phyloP scores from a whole-genome alignment of 2,888 invertebrate genomes.

The Spatulosminthurus flaviceps region DNA sequence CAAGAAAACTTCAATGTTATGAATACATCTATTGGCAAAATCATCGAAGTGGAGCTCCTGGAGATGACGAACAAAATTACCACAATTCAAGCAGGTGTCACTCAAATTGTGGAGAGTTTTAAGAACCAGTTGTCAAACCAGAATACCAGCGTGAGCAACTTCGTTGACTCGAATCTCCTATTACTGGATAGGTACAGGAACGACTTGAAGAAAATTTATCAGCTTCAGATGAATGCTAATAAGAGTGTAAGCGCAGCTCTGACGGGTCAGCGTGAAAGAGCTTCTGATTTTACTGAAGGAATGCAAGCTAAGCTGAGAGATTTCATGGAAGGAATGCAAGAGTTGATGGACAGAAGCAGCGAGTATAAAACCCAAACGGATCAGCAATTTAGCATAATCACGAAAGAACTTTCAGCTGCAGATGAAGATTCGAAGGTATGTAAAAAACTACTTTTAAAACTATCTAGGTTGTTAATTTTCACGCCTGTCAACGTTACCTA shows the following conservation, averaged over 20 bases:
- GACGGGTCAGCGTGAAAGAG: background rate
- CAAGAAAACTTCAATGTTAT: slow-evolving; percentile 6
- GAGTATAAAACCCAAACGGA: background rate
- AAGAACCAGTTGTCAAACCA: slow-evolving; percentile 63
- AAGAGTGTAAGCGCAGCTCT: background rate
- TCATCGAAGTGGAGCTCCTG: slow-evolving; percentile 9
- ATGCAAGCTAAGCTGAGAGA: background rate
- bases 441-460: background rate
- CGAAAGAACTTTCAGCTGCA: background rate
- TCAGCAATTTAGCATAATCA: background rate
- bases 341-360: background rate
- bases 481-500: background rate
- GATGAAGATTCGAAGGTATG: slow-evolving; percentile 20
- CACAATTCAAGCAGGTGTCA: slow-evolving; percentile 63
- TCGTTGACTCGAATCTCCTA: background rate
- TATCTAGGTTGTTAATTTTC: background rate
- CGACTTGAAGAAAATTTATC: background rate
- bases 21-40: slow-evolving; percentile 6
- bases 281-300: background rate
- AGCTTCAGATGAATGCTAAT: background rate
- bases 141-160: slow-evolving; percentile 63
- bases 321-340: background rate
- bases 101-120: slow-evolving; percentile 64
- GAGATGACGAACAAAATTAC: slow-evolving; percentile 63
- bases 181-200: slow-evolving; percentile 10